Percentiles rank a stretch among this genome's conserved stretches.
These are phyloP conservation scores for Nezara viridula DNA, from an alignment of 2,888 invertebrate genomes.

Conservation along the genomic window DNA sequence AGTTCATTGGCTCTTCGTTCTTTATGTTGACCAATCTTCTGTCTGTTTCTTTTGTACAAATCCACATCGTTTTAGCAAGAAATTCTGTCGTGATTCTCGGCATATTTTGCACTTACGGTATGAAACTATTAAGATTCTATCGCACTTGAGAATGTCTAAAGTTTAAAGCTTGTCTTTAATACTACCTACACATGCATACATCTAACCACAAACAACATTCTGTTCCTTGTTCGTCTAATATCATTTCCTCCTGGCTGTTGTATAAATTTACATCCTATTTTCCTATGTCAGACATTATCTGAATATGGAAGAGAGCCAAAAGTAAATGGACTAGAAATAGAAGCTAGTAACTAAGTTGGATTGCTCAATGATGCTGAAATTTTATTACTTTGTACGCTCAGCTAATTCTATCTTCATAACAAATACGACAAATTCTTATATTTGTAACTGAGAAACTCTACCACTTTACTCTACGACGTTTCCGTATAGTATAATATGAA, in stretches of 20 bases:
- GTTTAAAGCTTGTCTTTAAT: background rate
- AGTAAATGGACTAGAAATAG: constrained; percentile 16
- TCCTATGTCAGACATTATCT: background rate
- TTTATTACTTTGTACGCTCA: background rate
- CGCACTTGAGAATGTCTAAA: too few relatives aligned
- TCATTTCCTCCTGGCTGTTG: constrained; percentile 1
- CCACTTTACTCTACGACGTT: too few relatives aligned
- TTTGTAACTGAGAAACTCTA: too few relatives aligned
- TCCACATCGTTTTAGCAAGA: too few relatives aligned
- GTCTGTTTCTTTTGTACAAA: too few relatives aligned
- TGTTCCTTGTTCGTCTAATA: background rate
- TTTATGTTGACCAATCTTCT: too few relatives aligned
- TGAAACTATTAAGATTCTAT: too few relatives aligned
- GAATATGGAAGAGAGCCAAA: constrained; percentile 35
- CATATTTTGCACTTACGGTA: too few relatives aligned
- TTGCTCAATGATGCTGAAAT: background rate
- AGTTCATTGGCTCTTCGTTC: too few relatives aligned
- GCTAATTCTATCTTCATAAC: background rate
- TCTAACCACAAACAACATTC: background rate
- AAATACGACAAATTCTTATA: background rate
- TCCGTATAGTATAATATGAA: too few relatives aligned
- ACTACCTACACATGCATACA: background rate
- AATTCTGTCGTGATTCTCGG: too few relatives aligned
- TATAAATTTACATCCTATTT: constrained; percentile 11
- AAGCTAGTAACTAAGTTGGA: constrained; percentile 4